Evolutionary conservation across 2,113 vertebrate species (phyloP).

Genomic region (Diadophis punctatus): DNA sequence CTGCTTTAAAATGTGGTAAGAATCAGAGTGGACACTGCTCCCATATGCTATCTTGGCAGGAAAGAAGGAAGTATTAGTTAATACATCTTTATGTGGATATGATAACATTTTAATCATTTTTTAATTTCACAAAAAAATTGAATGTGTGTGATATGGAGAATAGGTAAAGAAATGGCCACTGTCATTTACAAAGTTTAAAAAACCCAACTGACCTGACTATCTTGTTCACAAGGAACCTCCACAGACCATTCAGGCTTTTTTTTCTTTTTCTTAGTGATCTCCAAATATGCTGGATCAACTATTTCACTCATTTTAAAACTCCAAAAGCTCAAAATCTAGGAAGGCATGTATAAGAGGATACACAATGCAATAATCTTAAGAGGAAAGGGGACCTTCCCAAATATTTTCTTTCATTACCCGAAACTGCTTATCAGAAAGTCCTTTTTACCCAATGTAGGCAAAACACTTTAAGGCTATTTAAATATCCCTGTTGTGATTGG

Average conservation of each 20-base stretch:
- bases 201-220: not conserved
- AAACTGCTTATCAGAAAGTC: not conserved
- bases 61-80: not conserved
- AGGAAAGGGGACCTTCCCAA: not conserved
- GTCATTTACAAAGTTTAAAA: not conserved
- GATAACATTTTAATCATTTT: not conserved
- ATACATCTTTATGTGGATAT: not conserved
- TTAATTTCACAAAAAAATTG: not conserved
- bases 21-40: not conserved
- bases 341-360: not conserved
- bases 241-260: not conserved
- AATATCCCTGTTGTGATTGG: not conserved
- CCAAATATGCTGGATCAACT: not conserved
- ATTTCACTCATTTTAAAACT: not conserved
- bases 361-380: not conserved
- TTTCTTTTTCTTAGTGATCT: not conserved
- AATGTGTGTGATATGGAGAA: not conserved
- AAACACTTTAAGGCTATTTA: not conserved
- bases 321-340: not conserved
- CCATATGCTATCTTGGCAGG: not conserved
- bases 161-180: not conserved
- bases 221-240: not conserved
- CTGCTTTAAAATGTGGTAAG: not conserved
- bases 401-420: not conserved
- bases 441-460: not conserved